phyloP scores from a whole-genome alignment of 92 coral and sea anemone genomes.

The Epizoanthus ramosus region DNA sequence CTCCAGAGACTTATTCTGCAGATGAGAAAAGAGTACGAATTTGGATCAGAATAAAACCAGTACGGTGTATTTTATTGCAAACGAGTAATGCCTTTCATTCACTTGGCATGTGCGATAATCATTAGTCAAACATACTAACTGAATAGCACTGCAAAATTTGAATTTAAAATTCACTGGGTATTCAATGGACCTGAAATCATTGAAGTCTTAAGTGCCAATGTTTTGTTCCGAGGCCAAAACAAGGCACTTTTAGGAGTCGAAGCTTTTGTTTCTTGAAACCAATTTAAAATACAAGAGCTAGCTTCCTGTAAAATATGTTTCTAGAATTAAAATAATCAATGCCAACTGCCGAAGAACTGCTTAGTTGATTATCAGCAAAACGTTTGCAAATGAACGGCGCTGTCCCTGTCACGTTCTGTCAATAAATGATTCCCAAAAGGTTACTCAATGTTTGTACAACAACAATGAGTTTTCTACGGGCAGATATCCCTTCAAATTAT shows the following conservation, averaged over 20 bases:
- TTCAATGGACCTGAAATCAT: constrained; percentile 39
- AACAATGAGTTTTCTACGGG: neutral
- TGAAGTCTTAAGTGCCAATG: constrained; percentile 20
- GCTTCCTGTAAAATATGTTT: neutral
- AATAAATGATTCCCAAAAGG: constrained; percentile 15
- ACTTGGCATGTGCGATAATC: constrained; percentile 32
- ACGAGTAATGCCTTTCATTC: constrained; percentile 5
- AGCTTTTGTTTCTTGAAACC: neutral
- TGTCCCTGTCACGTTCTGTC: constrained; percentile 22
- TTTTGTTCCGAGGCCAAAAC: constrained; percentile 9
- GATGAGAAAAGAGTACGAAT: constrained; percentile 8
- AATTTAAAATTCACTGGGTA: constrained; percentile 30
- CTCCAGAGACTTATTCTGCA: neutral
- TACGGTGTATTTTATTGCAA: constrained; percentile 21
- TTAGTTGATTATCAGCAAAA: constrained; percentile 12
- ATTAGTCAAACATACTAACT: constrained; percentile 33
- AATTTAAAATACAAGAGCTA: neutral
- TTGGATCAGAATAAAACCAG: constrained; percentile 35
- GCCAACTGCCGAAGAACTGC: neutral
- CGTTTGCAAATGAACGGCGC: neutral
- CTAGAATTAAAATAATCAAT: neutral
- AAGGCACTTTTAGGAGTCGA: neutral
- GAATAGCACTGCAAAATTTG: constrained; percentile 43
- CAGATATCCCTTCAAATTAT: neutral
- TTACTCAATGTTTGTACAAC: neutral